Evolutionary conservation across 2,797 vertebrate genomes (phyloP).

Genomic region (Oreochromis grahami): DNA sequence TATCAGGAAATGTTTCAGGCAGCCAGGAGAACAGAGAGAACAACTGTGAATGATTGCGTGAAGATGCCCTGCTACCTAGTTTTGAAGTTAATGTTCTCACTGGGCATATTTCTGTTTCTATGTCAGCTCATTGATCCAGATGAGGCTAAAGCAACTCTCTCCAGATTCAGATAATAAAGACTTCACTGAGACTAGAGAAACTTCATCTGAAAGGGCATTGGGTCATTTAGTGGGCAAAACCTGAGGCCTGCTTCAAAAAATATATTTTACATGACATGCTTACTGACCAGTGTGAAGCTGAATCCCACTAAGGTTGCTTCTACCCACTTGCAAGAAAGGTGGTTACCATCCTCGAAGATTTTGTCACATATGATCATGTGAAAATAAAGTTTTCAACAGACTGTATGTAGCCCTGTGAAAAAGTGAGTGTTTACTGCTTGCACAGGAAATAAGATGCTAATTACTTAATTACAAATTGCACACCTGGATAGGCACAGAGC

Average conservation of each 20-base stretch:
- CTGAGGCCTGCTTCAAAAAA: neutral
- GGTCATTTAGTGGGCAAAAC: neutral
- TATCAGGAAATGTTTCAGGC: neutral
- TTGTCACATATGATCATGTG: neutral
- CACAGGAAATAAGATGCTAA: neutral
- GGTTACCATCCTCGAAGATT: neutral
- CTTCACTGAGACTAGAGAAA: neutral
- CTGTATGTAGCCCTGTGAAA: neutral
- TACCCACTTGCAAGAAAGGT: neutral
- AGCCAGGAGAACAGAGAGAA: neutral
- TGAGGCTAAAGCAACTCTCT: neutral
- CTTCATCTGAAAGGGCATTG: neutral
- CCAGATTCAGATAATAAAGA: neutral
- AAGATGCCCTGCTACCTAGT: neutral
- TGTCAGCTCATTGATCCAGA: neutral
- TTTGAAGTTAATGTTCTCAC: neutral
- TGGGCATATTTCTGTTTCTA: neutral
- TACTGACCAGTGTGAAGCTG: neutral
- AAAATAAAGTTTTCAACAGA: neutral
- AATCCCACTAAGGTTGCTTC: neutral
- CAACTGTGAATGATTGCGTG: neutral
- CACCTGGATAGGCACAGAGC: neutral
- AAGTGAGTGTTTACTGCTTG: neutral
- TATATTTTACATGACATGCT: neutral
- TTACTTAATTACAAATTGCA: neutral